phyloP scores from a whole-genome alignment of 1,140 invertebrate species.

The Apocrypta bakeri region DNA sequence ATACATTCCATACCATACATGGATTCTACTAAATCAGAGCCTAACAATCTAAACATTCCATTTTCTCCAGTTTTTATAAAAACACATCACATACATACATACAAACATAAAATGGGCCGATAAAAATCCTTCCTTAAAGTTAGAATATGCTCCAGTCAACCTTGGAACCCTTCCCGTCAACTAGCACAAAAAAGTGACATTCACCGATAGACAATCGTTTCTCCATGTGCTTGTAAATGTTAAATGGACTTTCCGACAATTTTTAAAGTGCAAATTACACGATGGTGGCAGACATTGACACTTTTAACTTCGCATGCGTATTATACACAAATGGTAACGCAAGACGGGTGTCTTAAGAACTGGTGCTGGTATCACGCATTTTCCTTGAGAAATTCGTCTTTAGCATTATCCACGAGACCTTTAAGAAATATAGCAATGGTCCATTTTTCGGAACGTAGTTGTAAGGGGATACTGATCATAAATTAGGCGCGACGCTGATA shows the following conservation, averaged over 20 bases:
- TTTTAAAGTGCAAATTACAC: conserved; percentile 44
- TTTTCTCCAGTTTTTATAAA: background rate
- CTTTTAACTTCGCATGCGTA: background rate
- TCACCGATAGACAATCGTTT: conserved; percentile 31
- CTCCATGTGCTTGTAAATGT: background rate
- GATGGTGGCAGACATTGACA: background rate
- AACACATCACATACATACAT: background rate
- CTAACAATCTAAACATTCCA: background rate
- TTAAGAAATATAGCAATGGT: conserved; percentile 13
- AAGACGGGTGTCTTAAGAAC: background rate
- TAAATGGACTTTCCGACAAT: background rate
- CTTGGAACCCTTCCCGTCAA: background rate
- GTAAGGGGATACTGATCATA: background rate
- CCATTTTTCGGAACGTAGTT: conserved; percentile 5
- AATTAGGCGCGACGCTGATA: conserved; percentile 36
- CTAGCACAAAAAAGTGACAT: background rate
- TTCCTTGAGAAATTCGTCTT: conserved; percentile 30
- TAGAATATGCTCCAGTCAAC: background rate
- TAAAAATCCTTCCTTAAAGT: background rate
- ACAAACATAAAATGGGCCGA: background rate
- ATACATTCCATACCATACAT: background rate
- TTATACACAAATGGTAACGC: background rate
- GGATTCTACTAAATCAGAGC: background rate
- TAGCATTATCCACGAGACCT: conserved; percentile 25
- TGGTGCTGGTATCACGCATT: background rate